These are phyloP conservation scores for Halichoerus grypus DNA, from an alignment of 2,113 vertebrate genomes.

Conservation along the genomic window DNA sequence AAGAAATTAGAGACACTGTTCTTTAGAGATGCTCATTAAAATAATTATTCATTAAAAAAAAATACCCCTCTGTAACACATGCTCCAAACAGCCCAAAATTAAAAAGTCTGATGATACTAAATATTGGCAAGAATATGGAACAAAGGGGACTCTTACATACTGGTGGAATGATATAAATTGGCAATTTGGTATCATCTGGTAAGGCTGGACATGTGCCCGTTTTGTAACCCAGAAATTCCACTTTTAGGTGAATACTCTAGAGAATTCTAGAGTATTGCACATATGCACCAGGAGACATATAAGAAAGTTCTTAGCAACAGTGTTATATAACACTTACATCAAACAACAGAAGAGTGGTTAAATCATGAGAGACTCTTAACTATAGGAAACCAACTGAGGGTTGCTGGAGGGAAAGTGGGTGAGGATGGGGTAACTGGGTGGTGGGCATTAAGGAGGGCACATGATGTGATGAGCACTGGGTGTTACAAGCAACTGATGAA, in stretches of 20 bases:
- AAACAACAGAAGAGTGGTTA: not conserved
- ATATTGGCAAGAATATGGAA: not conserved
- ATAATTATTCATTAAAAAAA: not conserved
- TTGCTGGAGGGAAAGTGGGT: not conserved
- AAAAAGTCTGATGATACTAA: not conserved
- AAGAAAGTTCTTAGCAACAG: not conserved
- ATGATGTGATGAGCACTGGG: not conserved
- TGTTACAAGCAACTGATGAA: not conserved
- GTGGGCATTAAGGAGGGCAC: not conserved
- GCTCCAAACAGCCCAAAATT: conserved; percentile 3
- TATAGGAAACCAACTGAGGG: not conserved
- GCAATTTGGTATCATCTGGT: not conserved
- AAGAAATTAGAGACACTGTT: not conserved
- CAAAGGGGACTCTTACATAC: not conserved
- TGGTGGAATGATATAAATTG: not conserved
- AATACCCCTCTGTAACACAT: not conserved
- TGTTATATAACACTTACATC: not conserved
- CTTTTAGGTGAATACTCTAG: not conserved
- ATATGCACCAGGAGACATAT: not conserved
- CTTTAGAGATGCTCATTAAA: conserved; percentile 16
- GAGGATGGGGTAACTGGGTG: no score
- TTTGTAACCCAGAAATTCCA: not conserved
- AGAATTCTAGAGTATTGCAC: not conserved
- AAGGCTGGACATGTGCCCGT: not conserved
- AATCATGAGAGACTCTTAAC: not conserved